Percentiles rank a stretch among this genome's conserved stretches.
phyloP scores from a whole-genome alignment of 2,888 invertebrate genomes.

The Drosophila eohydei region DNA sequence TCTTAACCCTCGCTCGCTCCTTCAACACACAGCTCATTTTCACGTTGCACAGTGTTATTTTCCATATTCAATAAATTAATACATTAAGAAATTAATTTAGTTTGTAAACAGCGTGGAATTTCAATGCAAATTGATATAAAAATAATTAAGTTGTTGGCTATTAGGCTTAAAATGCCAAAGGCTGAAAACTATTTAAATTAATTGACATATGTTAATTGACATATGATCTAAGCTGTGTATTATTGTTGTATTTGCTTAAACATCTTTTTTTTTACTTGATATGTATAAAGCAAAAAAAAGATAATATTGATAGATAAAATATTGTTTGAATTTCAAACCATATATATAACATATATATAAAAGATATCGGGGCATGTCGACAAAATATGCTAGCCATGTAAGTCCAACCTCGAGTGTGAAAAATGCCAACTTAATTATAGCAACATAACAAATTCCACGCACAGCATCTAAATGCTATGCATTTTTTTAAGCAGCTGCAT shows the following conservation, averaged over 20 bases:
- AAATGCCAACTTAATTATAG: not conserved
- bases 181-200: not conserved
- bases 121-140: not conserved
- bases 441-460: slow-evolving; percentile 3
- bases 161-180: not conserved
- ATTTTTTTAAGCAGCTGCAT: slow-evolving; percentile 9
- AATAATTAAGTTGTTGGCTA: not conserved
- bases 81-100: not conserved
- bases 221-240: not conserved
- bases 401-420: not conserved
- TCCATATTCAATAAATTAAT: not conserved
- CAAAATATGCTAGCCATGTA: not conserved
- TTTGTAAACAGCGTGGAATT: not conserved
- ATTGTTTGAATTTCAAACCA: not conserved
- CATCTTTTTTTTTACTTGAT: no score
- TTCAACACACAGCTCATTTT: no score
- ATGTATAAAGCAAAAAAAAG: not conserved
- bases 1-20: no score
- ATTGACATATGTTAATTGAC: not conserved
- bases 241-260: no score
- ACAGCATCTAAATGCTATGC: not conserved
- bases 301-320: not conserved
- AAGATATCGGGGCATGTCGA: not conserved
- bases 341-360: not conserved
- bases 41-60: not conserved